phyloP scores from a whole-genome alignment of 1,140 invertebrate species.

The Camponotus vicinus region DNA sequence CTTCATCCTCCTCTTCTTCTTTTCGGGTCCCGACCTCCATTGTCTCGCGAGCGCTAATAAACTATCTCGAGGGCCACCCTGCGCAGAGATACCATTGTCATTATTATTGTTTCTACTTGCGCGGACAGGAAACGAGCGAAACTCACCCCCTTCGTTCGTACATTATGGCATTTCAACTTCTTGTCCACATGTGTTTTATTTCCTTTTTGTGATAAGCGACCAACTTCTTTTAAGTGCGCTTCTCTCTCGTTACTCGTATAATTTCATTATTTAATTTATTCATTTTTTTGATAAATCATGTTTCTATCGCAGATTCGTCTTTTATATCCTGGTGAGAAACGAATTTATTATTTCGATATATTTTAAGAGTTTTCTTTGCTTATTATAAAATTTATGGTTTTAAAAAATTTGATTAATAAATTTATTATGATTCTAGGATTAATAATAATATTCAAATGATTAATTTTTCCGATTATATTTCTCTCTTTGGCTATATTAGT shows the following conservation, averaged over 20 bases:
- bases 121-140: constrained; percentile 72
- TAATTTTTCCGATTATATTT: not conserved
- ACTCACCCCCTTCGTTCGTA: constrained; percentile 68
- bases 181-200: constrained; percentile 24
- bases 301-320: not conserved
- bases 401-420: not conserved
- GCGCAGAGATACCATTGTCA: constrained; percentile 82
- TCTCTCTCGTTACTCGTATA: not conserved
- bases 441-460: not conserved
- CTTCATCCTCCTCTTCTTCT: constrained; percentile 77
- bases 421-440: not conserved
- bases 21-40: constrained; percentile 85
- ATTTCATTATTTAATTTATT: not conserved
- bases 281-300: not conserved
- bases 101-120: constrained; percentile 83
- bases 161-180: constrained; percentile 80
- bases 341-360: not conserved
- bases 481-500: not conserved
- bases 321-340: not conserved
- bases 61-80: constrained; percentile 83
- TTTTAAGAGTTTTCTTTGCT: not conserved
- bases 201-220: not conserved
- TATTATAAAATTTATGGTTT: not conserved
- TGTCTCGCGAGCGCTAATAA: constrained; percentile 85
- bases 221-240: not conserved